Evolutionary conservation across 2,113 vertebrate genomes (phyloP), one percentile per base, ranked within the genome.

Genomic region (Hepsetus odoe): DNA sequence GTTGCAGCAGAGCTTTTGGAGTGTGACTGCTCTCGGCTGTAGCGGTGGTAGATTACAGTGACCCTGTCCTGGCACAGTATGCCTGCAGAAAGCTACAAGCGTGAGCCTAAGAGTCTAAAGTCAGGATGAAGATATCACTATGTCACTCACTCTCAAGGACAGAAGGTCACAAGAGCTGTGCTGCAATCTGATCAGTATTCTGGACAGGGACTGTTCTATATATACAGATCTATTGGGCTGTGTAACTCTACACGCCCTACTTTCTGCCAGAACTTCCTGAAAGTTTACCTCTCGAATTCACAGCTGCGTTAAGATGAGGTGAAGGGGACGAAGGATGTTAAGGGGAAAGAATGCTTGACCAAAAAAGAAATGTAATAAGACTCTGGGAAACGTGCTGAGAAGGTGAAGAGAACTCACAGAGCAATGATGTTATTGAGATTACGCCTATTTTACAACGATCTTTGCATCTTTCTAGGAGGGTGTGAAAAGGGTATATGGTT

Each of bases 101-200:
- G 14, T 51, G 24, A 44, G 65, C 70, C 51, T 33, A 33, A 49
- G 68, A 69, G 32, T 33, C 26, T 69, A 69, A 56, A 62, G 26
- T 70, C 66, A 7, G 14, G 8, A 80, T 65, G 86, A 76, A 77
- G 81, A 87, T 82, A 69, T 71, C 67, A 80, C 76, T 77, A 72
- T 51, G 30, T 83, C 67, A 65, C 51, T 44, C 22, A 20, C 46
- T 75, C 65, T 87, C 88, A 91, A 91, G 90, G 91, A 86, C 91
- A 86, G 77, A 80, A 73, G 80, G 59, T 69, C 9, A 66, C 78
- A 83, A 80, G 56, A 85, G 83, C 75, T 49, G 26, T 55, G 61
- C 85, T 2, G 86, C 86, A 88, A 89, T 82, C 85, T 88, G 88
- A 92, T 91, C 90, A 89, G 81, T 88, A 89, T 91, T 92, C 89